These are phyloP conservation scores for Sebastes melanostomus DNA, from an alignment of 2,797 vertebrate genomes.

Conservation along the genomic window DNA sequence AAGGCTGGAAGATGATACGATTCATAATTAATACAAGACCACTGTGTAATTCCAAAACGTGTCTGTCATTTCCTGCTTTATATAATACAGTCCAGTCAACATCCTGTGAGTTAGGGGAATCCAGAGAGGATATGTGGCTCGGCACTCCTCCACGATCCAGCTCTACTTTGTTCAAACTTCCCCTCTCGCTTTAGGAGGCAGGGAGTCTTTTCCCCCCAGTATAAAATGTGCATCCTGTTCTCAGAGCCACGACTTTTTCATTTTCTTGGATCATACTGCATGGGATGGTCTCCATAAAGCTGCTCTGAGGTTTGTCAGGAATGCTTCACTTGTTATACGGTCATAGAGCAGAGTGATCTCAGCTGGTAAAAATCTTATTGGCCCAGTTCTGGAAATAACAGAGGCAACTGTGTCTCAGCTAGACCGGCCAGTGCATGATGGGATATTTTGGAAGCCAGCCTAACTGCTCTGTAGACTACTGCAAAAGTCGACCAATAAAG, in stretches of 20 bases:
- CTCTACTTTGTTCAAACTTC: conserved; percentile 64
- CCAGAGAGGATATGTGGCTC: conserved; percentile 56
- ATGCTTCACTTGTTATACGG: conserved; percentile 59
- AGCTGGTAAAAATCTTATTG: conserved; percentile 72
- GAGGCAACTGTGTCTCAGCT: conserved; percentile 36
- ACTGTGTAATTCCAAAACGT: conserved; percentile 55
- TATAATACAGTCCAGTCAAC: conserved; percentile 50
- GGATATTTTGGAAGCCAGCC: conserved; percentile 27
- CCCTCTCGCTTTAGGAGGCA: conserved; percentile 50
- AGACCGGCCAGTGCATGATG: conserved; percentile 18
- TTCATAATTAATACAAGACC: conserved; percentile 12
- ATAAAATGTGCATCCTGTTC: conserved; percentile 68
- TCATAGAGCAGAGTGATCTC: conserved; percentile 63
- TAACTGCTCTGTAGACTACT: background rate
- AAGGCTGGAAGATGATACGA: conserved; percentile 14
- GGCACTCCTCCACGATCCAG: conserved; percentile 45
- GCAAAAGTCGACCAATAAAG: background rate
- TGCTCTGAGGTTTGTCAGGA: conserved; percentile 64
- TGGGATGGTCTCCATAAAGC: conserved; percentile 52
- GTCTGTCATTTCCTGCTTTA: conserved; percentile 68
- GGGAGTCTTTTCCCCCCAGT: conserved; percentile 32
- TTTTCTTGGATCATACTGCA: conserved; percentile 31
- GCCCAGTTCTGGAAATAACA: conserved; percentile 47
- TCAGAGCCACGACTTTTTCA: conserved; percentile 28
- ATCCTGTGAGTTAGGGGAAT: conserved; percentile 64